Base-by-base conservation (phyloP, 2,113 vertebrate species). In the Onychostruthus taczanowskii region DNA sequence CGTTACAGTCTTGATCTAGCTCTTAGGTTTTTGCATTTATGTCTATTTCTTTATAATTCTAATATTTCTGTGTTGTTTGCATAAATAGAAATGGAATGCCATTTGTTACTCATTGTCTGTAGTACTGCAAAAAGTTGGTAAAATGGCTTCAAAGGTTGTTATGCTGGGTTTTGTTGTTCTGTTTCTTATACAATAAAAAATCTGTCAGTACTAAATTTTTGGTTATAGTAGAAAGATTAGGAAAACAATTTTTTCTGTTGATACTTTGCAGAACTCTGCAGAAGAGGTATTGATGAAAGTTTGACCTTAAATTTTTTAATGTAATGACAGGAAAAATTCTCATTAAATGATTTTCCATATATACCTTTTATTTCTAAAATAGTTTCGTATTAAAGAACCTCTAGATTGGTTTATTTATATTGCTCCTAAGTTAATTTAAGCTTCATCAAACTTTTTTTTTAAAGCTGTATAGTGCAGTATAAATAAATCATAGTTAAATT, bases 401-500 rank as follows among this genome's bases (percentile, higher is more conserved):
- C 87, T 94, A 83, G 82, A 41, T 84, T 77, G 59, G 80, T 84
- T 16, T 33, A 13, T 62, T 69, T 69, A 16, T 81, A 63, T 59
- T 81, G 15, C 13, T 74, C 3, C 24, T 59, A 26, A 80, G 31
- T 80, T 81, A 89, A 86, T 77, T 80, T 77, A 80, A 8, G 30
- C 49, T 78, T 39, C n/a, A 46, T 81, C 87, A 49, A 80, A 77
- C 23, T 73, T 56, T 33, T 37, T 76, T 80, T 41, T 41, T 44
- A 87, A 85, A 63, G 6, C 33, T 61, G 84, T n/a, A n/a, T n/a
- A 88, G 63, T 67, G 22, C 58, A 79, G 33, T 46, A 53, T 77
- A 93, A 94, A 83, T 94, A 92, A 87, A 76, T 95, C 31, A 83
- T 82, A 89, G 56, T 90, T 87, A 80, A 46, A 61, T 64, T 50